A percentile compares a stretch with the other conserved stretches of the same genome.
These are phyloP conservation scores for Perodicticus potto DNA, from an alignment of 2,797 vertebrate genomes.

Conservation along the genomic window DNA sequence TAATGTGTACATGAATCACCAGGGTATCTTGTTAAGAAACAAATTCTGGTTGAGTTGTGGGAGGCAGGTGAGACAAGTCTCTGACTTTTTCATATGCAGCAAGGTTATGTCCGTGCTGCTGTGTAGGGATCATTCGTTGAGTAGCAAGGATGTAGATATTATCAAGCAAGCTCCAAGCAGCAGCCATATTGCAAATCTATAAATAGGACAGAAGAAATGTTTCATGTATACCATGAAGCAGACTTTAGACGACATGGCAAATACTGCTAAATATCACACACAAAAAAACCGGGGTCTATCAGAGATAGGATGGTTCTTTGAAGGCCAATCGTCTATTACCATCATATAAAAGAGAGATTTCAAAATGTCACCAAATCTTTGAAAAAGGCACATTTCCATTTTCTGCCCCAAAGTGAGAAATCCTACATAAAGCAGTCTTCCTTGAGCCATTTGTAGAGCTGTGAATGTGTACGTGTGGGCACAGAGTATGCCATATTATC, in stretches of 20 bases:
- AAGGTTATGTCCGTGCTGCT: not conserved
- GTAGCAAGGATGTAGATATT: not conserved
- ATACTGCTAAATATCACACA: not conserved
- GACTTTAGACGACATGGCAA: not conserved
- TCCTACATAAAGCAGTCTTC: not conserved
- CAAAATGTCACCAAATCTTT: constrained; percentile 28
- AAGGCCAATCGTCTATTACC: not conserved
- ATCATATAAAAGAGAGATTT: constrained; percentile 18
- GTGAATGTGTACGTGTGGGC: no score
- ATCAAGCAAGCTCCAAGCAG: not conserved
- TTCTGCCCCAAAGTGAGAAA: not conserved
- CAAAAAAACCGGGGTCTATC: not conserved
- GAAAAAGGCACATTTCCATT: constrained; percentile 24
- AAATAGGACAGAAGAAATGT: not conserved
- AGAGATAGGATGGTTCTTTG: not conserved
- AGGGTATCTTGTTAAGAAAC: not conserved
- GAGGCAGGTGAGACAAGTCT: not conserved
- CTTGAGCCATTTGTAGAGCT: not conserved
- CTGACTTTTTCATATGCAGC: not conserved
- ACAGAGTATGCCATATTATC: rapidly evolving
- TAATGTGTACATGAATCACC: constrained; percentile 39
- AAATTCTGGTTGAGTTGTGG: not conserved
- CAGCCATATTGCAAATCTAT: not conserved
- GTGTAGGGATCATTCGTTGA: not conserved
- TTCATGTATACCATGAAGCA: not conserved